phyloP scores from a whole-genome alignment of 2,797 vertebrate genomes.

The Onychomys arenicola region DNA sequence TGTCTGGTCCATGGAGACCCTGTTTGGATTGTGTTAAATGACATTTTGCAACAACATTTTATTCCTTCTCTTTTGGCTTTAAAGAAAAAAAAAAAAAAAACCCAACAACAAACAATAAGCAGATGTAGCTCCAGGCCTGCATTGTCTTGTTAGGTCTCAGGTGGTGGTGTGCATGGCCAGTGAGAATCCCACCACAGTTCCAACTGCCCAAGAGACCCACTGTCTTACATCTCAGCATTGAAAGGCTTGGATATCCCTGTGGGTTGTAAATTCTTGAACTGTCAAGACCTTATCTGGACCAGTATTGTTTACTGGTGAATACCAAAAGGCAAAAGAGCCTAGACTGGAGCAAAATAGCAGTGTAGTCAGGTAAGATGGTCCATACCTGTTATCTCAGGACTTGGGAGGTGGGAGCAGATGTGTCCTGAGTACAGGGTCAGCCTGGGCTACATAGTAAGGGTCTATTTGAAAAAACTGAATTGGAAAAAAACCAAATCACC shows the following conservation, averaged over 20 bases:
- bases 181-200: background rate
- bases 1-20: background rate
- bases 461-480: background rate
- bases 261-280: background rate
- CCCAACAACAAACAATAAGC: background rate
- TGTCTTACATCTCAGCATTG: too few species aligned
- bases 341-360: background rate
- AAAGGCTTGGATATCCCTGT: background rate
- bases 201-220: rapidly evolving
- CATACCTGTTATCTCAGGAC: background rate
- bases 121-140: background rate
- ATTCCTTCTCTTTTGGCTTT: slow-evolving; percentile 27
- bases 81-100: slow-evolving; percentile 9
- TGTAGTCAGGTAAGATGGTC: background rate
- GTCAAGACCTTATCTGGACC: background rate
- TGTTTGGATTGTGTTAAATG: background rate
- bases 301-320: background rate
- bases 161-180: background rate
- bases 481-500: background rate
- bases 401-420: too few species aligned
- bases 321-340: background rate
- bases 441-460: background rate
- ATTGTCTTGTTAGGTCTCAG: background rate
- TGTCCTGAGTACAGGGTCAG: background rate
- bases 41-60: background rate